Percentiles rank a stretch among this genome's conserved stretches.
phyloP scores from a whole-genome alignment of 2,113 vertebrate genomes.

The Trogon surrucura region DNA sequence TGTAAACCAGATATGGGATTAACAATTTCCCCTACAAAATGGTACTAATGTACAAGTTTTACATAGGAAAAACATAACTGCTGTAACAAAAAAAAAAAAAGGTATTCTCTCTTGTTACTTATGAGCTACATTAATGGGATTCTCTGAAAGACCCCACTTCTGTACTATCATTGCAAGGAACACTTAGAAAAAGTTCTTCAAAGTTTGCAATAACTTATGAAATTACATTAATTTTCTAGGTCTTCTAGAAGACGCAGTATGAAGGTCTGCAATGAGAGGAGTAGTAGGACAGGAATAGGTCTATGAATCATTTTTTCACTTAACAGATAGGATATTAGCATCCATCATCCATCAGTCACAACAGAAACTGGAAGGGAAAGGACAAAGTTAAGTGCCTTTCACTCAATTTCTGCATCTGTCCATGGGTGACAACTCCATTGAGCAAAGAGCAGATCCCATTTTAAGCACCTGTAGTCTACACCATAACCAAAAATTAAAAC shows the following conservation, averaged over 20 bases:
- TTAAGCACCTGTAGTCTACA: neutral
- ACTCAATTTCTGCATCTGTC: neutral
- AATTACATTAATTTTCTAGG: neutral
- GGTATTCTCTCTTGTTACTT: neutral
- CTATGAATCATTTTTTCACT: neutral
- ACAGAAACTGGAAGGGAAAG: neutral
- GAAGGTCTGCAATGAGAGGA: neutral
- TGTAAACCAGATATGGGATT: neutral
- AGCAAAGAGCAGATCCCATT: neutral
- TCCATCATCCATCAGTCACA: neutral
- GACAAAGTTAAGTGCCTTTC: neutral
- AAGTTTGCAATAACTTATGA: neutral
- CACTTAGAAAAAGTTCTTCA: neutral
- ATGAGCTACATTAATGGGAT: accelerated
- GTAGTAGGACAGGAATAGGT: neutral
- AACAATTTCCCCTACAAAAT: neutral
- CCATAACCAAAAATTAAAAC: neutral
- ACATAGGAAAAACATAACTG: neutral
- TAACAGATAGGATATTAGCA: neutral
- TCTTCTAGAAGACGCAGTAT: neutral
- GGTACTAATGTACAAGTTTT: neutral
- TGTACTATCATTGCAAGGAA: neutral
- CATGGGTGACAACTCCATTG: neutral
- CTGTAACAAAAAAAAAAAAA: neutral
- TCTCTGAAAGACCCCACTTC: neutral